phyloP scores from a whole-genome alignment of 2,888 invertebrate genomes.

The Eupsilia transversa region DNA sequence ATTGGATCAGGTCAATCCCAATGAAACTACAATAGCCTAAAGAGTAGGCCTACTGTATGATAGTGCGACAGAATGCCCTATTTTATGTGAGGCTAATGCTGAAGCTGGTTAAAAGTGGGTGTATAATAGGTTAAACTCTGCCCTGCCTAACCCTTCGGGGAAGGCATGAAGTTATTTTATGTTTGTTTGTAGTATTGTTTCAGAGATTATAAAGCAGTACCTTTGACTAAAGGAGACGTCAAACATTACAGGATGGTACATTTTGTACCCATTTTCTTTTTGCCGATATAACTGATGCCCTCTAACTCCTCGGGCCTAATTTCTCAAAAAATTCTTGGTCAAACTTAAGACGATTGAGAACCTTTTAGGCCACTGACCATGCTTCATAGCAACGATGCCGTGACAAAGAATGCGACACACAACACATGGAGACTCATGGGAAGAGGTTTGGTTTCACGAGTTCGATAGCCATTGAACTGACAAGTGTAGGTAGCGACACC shows the following conservation, averaged over 20 bases:
- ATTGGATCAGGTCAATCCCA: neutral
- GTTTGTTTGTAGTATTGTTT: neutral
- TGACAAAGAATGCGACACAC: slow-evolving; percentile 61
- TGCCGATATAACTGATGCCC: too few relatives aligned
- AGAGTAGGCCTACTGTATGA: slow-evolving; percentile 1
- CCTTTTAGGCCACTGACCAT: neutral
- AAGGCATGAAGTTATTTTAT: neutral
- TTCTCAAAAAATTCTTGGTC: neutral
- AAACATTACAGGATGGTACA: neutral
- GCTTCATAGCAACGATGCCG: slow-evolving; percentile 38
- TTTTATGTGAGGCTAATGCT: neutral
- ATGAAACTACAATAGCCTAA: slow-evolving; percentile 28
- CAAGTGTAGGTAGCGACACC: slow-evolving; percentile 45
- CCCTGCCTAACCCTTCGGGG: neutral
- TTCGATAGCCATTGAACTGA: slow-evolving; percentile 40
- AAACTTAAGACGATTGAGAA: neutral
- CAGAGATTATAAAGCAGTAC: neutral
- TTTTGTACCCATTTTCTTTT: neutral
- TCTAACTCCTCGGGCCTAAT: neutral
- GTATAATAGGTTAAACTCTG: neutral
- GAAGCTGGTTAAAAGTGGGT: neutral
- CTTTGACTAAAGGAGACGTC: neutral
- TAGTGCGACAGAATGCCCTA: slow-evolving; percentile 15
- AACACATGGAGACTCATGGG: slow-evolving; percentile 44
- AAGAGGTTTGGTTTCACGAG: slow-evolving; percentile 48